Conservation (phyloP, 2,888 invertebrate species). For the Tinea semifulvella region DNA sequence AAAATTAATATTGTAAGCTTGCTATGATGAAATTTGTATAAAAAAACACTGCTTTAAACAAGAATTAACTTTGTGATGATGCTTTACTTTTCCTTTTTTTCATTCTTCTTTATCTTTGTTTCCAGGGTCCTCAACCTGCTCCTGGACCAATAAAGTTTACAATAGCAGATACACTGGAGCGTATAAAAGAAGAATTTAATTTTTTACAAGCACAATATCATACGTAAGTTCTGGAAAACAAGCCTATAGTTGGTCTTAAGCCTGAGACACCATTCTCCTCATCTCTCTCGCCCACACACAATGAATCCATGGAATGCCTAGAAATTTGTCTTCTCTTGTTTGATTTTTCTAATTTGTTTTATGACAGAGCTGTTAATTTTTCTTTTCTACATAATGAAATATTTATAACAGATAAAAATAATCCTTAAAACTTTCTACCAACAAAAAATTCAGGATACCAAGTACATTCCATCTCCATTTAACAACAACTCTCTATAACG, state of each 20-base stretch:
- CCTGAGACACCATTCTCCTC: background rate
- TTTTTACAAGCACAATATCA: slow-evolving; percentile 95
- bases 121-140: slow-evolving; percentile 85
- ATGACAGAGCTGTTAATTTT: background rate
- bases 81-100: background rate
- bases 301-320: too few species aligned
- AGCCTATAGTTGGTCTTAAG: too few species aligned
- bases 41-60: background rate
- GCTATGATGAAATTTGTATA: too few species aligned
- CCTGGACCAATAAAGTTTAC: slow-evolving; percentile 94
- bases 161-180: slow-evolving; percentile 90
- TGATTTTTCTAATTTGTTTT: slow-evolving; percentile 29
- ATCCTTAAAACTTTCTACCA: background rate
- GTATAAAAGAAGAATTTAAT: slow-evolving; percentile 96
- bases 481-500: too few species aligned
- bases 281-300: too few species aligned
- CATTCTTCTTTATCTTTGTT: too few species aligned
- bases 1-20: too few species aligned
- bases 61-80: slow-evolving; percentile 23
- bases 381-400: background rate
- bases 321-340: too few species aligned
- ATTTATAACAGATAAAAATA: background rate
- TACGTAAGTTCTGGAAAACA: slow-evolving; percentile 72
- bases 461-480: too few species aligned
- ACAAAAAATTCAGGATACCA: too few species aligned